Evolutionary conservation across 2,888 invertebrate genomes (phyloP), one percentile per base, ranked within the genome.

Genomic region (Zonitis immaculata): DNA sequence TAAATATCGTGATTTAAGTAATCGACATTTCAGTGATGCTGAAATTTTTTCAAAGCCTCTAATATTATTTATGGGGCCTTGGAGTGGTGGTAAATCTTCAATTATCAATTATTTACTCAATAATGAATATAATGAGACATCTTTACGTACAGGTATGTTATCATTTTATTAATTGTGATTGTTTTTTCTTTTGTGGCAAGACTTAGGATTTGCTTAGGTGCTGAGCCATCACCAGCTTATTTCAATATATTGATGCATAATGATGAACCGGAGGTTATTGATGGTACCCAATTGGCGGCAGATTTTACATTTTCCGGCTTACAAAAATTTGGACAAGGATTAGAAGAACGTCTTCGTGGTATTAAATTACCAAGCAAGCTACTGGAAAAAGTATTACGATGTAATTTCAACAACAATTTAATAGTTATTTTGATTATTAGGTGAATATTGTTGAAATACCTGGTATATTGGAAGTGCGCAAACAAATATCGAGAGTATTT

Each of bases 401-500:
- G 20, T 14, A 44, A 30, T 25, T 32, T 32, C 45, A n/a, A 30
- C 39, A 42, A 44, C 26, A n/a, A 14, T 20, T 25, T 14, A 46
- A 51, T 46, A 39, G 22, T 46, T 56, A 44, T 44, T 53, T 57
- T 67, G 35, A 35, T 35, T 35, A 66, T 9, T 71, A 94, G 94
- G 89, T 95, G 22, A 95, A 94, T 74, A 89, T 96, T 69, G 93
- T 96, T 46, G 96, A 96, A 80, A 95, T 95, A 71, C 95, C 95
- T 54, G 95, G 95, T 58, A 95, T 96, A 68, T 79, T 95, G 67
- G 95, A 96, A 81, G 92, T 93, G 56, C 84, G 93, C 62, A 93
- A 95, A 76, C 92, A 93, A 79, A 90, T 93, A 47, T 94, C 95
- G 47, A 84, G 95, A 48, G 84, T 93, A 54, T 95, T 95, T 72